Conservation (phyloP, 2,888 invertebrate species). For the Limenitis camilla region DNA sequence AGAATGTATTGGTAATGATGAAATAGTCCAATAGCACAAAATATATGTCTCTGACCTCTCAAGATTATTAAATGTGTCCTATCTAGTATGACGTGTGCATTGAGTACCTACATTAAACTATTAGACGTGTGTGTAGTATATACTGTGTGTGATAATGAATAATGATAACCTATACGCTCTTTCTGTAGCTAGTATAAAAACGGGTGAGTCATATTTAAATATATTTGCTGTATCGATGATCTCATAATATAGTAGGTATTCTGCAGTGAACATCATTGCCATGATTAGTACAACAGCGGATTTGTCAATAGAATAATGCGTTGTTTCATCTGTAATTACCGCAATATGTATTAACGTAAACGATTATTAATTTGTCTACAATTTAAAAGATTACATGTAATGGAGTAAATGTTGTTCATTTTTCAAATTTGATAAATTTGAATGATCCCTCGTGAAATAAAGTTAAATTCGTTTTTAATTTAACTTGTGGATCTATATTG, state of each 20-base stretch:
- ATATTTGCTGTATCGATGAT: conserved; percentile 74
- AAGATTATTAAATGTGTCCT: conserved; percentile 39
- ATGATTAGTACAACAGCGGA: conserved; percentile 21
- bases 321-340: not conserved
- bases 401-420: too few species aligned
- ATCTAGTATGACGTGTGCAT: conserved; percentile 28
- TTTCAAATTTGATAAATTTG: too few species aligned
- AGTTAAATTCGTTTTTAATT: too few species aligned
- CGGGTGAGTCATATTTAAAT: conserved; percentile 75
- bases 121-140: conserved; percentile 27
- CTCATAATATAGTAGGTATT: conserved; percentile 51
- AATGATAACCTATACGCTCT: conserved; percentile 70
- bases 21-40: conserved; percentile 3
- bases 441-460: too few species aligned
- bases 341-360: too few species aligned
- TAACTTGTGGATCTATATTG: too few species aligned
- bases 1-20: conserved; percentile 16
- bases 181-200: conserved; percentile 60
- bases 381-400: too few species aligned
- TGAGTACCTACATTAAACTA: too few species aligned
- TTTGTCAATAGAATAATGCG: conserved; percentile 15
- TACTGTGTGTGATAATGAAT: conserved; percentile 62
- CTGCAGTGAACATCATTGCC: conserved; percentile 28
- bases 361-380: too few species aligned
- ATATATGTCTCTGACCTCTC: conserved; percentile 15